Conservation (phyloP, 2,888 invertebrate species). For the Leucoma salicis region DNA sequence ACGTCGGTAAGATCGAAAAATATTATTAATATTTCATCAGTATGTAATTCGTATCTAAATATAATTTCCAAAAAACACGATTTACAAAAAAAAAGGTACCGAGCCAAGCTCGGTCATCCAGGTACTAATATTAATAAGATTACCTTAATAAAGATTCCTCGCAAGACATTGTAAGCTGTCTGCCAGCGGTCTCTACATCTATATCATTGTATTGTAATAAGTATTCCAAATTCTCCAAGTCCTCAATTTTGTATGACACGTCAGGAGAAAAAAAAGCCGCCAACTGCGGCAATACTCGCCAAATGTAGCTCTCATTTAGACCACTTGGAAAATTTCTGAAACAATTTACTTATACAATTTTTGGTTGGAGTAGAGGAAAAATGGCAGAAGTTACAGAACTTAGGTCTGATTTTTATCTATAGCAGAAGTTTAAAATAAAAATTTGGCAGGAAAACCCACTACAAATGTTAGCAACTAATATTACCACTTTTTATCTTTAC, state of each 20-base stretch:
- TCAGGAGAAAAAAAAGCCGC: constrained; percentile 54
- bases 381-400: neutral
- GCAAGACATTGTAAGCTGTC: constrained; percentile 46
- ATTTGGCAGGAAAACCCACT: too few relatives aligned
- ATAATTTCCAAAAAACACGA: too few relatives aligned
- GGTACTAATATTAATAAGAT: too few relatives aligned
- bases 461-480: too few relatives aligned
- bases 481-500: too few relatives aligned
- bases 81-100: too few relatives aligned
- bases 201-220: constrained; percentile 49
- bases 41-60: too few relatives aligned
- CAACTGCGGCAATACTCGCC: constrained; percentile 41
- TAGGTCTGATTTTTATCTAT: too few relatives aligned
- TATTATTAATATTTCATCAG: too few relatives aligned
- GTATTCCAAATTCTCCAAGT: constrained; percentile 43
- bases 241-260: constrained; percentile 28
- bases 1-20: too few relatives aligned
- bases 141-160: constrained; percentile 54
- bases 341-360: constrained; percentile 5
- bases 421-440: too few relatives aligned
- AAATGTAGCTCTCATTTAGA: constrained; percentile 37
- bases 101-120: too few relatives aligned
- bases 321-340: constrained; percentile 46
- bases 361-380: neutral
- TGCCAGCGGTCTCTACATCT: constrained; percentile 40